Evolutionary conservation across 1,140 invertebrate genomes (phyloP), one percentile per base, ranked within the genome.

Genomic region (Globodera ellingtonae): DNA sequence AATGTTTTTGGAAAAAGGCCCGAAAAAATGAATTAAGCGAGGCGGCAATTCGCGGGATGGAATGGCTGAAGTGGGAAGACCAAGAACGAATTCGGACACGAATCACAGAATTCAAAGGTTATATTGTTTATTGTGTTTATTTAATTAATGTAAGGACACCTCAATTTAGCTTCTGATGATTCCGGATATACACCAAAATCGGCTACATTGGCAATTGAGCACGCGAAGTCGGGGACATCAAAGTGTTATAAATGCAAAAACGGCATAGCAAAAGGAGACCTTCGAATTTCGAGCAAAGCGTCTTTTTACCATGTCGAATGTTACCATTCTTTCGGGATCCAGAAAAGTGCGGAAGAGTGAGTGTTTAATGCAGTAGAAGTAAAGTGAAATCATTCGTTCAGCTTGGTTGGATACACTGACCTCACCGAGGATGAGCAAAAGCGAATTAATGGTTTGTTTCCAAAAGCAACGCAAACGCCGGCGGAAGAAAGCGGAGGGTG

Each of bases 351-450:
- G 10, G 52, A 62, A 46, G 80, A 83, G 74, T 82, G 46, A 56
- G 35, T 48, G 24, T 21, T 47, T 84, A 70, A 18, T 50, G 35
- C 35, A 35, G 2, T 35, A 35, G 35, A 35, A 35, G 35, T 71
- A 56, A 48, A 52, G 10, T 52, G 9, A 81, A 9, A 71, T 69
- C 74, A 73, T 67, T 66, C 62, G 79, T 84, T 80, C 70, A 91
- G 90, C 67, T 89, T 98, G 52, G 93, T 93, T 80, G 95, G 95
- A 0, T 94, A 93, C 89, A 91, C 92, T 18, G 89, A 86, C 6
- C 90, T 98, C 3, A 92, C 90, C 10, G 92, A 92, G 84, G 94
- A 94, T 80, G 95, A 97, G 89, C 92, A 94, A 89, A 88, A 91
- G 8, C 90, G 91, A 70, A 86, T 97, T 0, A 93, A 93, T 84